These are phyloP conservation scores for Calonectris borealis DNA, from an alignment of 2,113 vertebrate species.

Conservation along the genomic window DNA sequence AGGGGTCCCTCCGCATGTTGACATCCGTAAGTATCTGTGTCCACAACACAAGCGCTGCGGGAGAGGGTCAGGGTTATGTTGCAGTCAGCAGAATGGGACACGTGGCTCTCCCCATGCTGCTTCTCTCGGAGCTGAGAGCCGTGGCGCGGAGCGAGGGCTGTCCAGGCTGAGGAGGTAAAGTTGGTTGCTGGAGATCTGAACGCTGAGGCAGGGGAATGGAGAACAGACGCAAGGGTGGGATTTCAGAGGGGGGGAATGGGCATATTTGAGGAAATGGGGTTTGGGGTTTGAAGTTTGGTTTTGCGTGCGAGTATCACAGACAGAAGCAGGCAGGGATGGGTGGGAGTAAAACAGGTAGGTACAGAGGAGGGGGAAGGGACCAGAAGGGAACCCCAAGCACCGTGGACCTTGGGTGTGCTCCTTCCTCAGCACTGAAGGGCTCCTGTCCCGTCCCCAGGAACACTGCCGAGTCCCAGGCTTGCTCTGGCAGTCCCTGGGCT, in stretches of 20 bases:
- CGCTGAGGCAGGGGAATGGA: rapidly evolving
- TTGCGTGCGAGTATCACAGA: not conserved
- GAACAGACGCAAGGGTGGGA: not conserved
- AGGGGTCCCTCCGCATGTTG: not conserved
- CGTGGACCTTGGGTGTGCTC: not conserved
- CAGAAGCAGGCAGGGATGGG: not conserved
- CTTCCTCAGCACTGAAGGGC: not conserved
- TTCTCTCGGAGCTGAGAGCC: not conserved
- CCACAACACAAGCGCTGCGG: rapidly evolving
- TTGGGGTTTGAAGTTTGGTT: not conserved
- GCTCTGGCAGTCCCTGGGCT: not conserved
- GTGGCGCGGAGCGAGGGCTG: rapidly evolving
- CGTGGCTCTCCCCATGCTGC: rapidly evolving
- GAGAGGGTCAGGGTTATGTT: not conserved
- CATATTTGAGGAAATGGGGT: not conserved
- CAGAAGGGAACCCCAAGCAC: not conserved
- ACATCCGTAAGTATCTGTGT: rapidly evolving
- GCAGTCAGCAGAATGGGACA: not conserved
- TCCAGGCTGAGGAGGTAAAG: not conserved
- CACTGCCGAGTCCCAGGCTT: not conserved
- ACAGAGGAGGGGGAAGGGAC: not conserved
- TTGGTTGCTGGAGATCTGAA: not conserved
- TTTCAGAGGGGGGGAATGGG: not conserved
- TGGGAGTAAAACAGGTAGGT: not conserved
- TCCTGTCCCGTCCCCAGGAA: not conserved